Conservation (phyloP, 2,888 invertebrate genomes). For the Dugesia japonica region DNA sequence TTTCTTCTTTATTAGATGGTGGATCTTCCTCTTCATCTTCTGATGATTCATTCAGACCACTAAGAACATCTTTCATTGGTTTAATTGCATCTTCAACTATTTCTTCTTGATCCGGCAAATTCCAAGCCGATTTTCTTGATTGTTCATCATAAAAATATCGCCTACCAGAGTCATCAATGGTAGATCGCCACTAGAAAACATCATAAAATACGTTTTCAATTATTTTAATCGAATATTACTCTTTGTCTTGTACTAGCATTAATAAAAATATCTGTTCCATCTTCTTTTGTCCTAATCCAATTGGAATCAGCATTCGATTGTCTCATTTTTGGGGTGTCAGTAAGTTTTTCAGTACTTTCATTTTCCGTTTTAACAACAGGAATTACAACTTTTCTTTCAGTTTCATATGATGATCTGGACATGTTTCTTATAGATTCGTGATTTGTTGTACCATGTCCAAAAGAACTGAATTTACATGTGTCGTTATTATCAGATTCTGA, state of each 20-base stretch:
- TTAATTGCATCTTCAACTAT: not conserved
- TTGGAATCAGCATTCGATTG: not conserved
- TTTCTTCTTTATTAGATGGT: not conserved
- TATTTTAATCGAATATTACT: not conserved
- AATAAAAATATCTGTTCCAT: not conserved
- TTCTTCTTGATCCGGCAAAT: not conserved
- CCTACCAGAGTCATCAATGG: not conserved
- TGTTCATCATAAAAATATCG: not conserved
- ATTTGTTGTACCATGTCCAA: not conserved
- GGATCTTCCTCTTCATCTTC: not conserved
- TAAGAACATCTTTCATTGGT: not conserved
- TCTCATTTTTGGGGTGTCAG: not conserved
- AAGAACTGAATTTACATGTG: not conserved
- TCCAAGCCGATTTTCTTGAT: not conserved
- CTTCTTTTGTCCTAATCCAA: not conserved
- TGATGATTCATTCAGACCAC: not conserved
- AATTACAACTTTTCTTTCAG: not conserved
- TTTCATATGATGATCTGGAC: not conserved
- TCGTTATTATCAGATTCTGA: not conserved
- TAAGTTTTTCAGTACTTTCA: not conserved
- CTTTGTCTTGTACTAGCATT: not conserved
- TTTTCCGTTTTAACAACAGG: not conserved
- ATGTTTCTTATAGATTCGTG: not conserved
- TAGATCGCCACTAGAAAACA: not conserved
- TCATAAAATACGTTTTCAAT: not conserved